These are phyloP conservation scores for Papilio polytes DNA, from an alignment of 1,140 invertebrate genomes.

Conservation along the genomic window DNA sequence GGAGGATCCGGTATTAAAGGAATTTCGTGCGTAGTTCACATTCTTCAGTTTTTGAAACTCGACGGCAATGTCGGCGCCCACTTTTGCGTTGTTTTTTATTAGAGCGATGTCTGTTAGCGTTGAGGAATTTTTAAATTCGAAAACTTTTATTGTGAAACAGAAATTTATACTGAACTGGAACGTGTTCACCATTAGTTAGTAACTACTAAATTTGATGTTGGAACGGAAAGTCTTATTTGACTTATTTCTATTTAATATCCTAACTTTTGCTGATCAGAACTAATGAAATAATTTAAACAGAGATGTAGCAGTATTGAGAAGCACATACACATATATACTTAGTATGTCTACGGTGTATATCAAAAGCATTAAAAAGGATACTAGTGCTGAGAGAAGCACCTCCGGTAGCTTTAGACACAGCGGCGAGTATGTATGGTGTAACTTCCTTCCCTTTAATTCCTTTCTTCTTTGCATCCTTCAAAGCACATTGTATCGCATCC, in stretches of 20 bases:
- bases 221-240: too few species aligned
- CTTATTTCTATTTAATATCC: too few species aligned
- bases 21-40: slow-evolving; percentile 55
- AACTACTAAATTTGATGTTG: too few species aligned
- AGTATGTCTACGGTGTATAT: too few species aligned
- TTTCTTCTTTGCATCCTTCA: slow-evolving; percentile 86
- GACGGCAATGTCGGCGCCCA: slow-evolving; percentile 93
- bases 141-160: not conserved
- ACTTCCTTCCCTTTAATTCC: slow-evolving; percentile 94
- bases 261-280: too few species aligned
- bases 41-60: slow-evolving; percentile 83
- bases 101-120: slow-evolving; percentile 91
- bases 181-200: too few species aligned
- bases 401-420: slow-evolving; percentile 90
- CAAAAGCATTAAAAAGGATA: slow-evolving; percentile 78
- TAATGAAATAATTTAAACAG: too few species aligned
- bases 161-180: not conserved
- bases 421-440: slow-evolving; percentile 94
- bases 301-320: too few species aligned
- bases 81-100: slow-evolving; percentile 95
- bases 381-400: slow-evolving; percentile 93
- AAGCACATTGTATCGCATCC: slow-evolving; percentile 88
- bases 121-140: slow-evolving; percentile 55
- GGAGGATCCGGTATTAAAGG: slow-evolving; percentile 57
- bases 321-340: too few species aligned